Percentiles rank a stretch among this genome's conserved stretches.
phyloP scores from a whole-genome alignment of 2,113 vertebrate species.

The Henicopernis longicauda region DNA sequence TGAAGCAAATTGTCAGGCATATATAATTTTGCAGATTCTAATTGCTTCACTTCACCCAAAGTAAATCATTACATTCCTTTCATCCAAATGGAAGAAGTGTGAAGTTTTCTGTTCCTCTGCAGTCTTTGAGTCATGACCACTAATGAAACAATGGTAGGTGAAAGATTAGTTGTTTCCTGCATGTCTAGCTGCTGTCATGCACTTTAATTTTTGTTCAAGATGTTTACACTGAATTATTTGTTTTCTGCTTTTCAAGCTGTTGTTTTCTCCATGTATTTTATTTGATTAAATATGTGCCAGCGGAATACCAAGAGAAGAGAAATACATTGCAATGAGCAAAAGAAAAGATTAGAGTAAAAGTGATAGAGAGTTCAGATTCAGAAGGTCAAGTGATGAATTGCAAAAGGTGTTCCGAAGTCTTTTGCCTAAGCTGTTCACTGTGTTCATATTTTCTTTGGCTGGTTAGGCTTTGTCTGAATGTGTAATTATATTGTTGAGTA shows the following conservation, averaged over 20 bases:
- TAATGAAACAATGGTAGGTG: neutral
- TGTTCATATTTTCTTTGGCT: neutral
- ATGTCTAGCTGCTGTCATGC: neutral
- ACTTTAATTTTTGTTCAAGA: neutral
- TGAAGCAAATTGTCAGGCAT: neutral
- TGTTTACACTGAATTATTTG: neutral
- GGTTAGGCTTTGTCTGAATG: neutral
- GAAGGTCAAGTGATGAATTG: neutral
- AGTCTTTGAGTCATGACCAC: neutral
- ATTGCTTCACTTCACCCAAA: neutral
- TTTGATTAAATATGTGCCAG: no score
- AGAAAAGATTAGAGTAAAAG: neutral
- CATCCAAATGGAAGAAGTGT: neutral
- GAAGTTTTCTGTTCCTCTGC: neutral
- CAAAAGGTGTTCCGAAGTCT: neutral
- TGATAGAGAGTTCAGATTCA: neutral
- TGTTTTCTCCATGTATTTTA: no score
- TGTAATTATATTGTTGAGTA: neutral
- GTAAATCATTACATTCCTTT: neutral
- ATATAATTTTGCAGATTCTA: neutral
- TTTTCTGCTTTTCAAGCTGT: neutral
- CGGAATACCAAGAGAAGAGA: neutral
- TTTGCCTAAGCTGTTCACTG: neutral
- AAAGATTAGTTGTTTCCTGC: neutral
- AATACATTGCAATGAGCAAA: neutral